Base-by-base conservation (phyloP, 1,140 invertebrate genomes). In the Drosophila sechellia region DNA sequence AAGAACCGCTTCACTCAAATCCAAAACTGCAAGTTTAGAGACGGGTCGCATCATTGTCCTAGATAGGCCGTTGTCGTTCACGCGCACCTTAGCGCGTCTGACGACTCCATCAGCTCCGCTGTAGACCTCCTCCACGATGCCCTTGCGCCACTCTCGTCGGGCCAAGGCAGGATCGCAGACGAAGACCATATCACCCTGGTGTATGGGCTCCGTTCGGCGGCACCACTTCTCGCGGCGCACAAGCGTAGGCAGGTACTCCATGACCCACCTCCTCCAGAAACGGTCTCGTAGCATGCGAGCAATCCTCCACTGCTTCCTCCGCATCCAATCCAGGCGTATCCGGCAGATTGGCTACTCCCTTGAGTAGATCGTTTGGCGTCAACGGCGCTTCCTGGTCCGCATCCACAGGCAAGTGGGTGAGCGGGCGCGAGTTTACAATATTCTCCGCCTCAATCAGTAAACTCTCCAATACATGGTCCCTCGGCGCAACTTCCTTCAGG, bases 161-260 rank as follows among this genome's bases (percentile, higher is more conserved):
- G 35, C 3, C 35, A 37, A 37, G 35, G 35, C 35, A 37, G 35
- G 12, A 12, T 37, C 15, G 8, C 40, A 43, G n/a, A 43, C 40
- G 40, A 43, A 43, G 40, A 43, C 72, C 27, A 65, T 10, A 12
- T 79, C 56, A 10, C 60, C 64, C n/a, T 34, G 39, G n/a, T 56
- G n/a, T 0, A 74, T 54, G 0, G 58, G 59, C 17, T 45, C 25
- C n/a, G 37, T 48, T 1, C 39, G 20, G 8, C 35, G 17, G 27
- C 58, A 73, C 61, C 73, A 79, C 40, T 73, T 79, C 20, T 58
- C 55, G 40, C 54, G 54, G 13, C 69, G 43, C 6, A 53, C 61
- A 37, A 69, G 57, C 2, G 59, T 77, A 3, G 58, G 46, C 25
- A 77, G 34, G 17, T 59, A 66, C 20, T 76, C 65, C 1, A 22